A percentile compares a stretch with the other conserved stretches of the same genome.
phyloP scores from a whole-genome alignment of 2,888 invertebrate genomes.

The Aphrophora alni region DNA sequence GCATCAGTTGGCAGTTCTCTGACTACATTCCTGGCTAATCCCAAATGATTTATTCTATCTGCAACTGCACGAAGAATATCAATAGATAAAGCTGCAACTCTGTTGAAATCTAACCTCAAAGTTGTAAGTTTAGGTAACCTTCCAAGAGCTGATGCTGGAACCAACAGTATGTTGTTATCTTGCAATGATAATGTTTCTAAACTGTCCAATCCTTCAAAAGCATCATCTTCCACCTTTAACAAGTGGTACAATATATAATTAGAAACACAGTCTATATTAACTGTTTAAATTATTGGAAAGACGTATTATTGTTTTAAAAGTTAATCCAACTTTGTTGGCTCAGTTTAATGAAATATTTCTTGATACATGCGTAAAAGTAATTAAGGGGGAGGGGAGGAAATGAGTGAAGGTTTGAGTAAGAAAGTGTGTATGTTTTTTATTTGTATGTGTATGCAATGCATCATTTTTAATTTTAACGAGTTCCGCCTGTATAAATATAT shows the following conservation, averaged over 20 bases:
- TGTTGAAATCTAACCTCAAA: constrained; percentile 82
- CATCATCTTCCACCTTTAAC: constrained; percentile 82
- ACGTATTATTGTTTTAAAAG: constrained; percentile 15
- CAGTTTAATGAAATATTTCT: too few relatives aligned
- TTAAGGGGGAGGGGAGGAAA: too few relatives aligned
- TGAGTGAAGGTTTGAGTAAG: too few relatives aligned
- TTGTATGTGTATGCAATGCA: too few relatives aligned
- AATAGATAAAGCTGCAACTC: constrained; percentile 83
- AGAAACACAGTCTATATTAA: neutral
- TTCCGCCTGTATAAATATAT: too few relatives aligned
- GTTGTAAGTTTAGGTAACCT: constrained; percentile 76
- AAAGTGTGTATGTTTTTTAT: too few relatives aligned
- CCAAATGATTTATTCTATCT: constrained; percentile 71
- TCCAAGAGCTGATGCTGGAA: constrained; percentile 83
- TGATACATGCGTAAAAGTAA: too few relatives aligned
- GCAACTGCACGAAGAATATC: constrained; percentile 78
- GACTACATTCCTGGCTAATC: constrained; percentile 83
- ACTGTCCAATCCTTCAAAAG: constrained; percentile 80
- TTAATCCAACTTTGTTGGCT: too few relatives aligned
- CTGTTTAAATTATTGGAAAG: constrained; percentile 16
- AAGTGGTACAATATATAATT: constrained; percentile 17
- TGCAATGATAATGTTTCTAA: constrained; percentile 78
- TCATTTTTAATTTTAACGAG: too few relatives aligned
- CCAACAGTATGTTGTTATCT: constrained; percentile 86
- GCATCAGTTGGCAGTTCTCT: constrained; percentile 82